Conservation (phyloP, 2,888 invertebrate species). For the Spilarctia lutea region DNA sequence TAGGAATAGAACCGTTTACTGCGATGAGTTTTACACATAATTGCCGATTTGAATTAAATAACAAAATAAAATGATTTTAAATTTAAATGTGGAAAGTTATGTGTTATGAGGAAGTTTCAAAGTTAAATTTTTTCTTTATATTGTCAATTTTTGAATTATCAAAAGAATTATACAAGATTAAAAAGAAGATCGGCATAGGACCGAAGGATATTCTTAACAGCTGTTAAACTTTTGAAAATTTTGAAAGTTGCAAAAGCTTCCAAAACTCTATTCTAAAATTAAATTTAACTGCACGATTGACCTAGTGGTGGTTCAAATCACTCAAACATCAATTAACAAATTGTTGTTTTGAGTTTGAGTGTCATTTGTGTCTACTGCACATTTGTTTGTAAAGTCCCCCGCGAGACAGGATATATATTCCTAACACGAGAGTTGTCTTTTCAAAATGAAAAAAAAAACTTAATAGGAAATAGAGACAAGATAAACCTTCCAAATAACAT, state of each 20-base stretch:
- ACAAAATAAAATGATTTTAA: neutral
- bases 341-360: too few species aligned
- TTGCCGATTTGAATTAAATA: too few species aligned
- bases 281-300: too few species aligned
- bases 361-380: too few species aligned
- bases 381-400: too few species aligned
- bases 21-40: neutral
- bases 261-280: too few species aligned
- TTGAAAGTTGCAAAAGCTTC: neutral
- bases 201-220: too few species aligned
- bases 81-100: neutral
- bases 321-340: too few species aligned
- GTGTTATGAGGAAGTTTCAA: neutral
- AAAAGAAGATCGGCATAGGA: neutral
- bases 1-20: neutral
- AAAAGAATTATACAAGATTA: too few species aligned
- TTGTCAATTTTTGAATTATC: neutral
- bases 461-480: conserved; percentile 20
- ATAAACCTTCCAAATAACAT: conserved; percentile 28
- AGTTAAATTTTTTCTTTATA: neutral
- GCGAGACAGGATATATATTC: too few species aligned
- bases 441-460: neutral
- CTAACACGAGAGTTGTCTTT: too few species aligned
- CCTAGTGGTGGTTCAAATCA: too few species aligned
- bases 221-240: neutral